Evolutionary conservation across 2,113 vertebrate genomes (phyloP).

Genomic region (Tylochromis polylepis): DNA sequence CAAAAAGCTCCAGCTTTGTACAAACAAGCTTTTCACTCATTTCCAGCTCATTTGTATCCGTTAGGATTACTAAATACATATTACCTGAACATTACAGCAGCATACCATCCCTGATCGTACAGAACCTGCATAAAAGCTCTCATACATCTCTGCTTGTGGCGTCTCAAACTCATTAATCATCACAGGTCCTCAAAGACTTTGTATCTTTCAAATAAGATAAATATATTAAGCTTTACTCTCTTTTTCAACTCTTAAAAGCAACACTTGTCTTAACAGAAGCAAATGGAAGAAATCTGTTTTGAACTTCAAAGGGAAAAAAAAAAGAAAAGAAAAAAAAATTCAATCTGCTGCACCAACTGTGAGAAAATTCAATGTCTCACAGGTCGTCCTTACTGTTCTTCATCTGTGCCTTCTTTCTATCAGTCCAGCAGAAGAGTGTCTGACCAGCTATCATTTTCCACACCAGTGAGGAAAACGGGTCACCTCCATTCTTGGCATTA

Average conservation of each 20-base stretch:
- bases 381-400: neutral
- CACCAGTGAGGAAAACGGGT: conserved; percentile 11
- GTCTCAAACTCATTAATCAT: neutral
- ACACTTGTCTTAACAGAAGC: neutral
- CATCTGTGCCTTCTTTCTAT: neutral
- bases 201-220: neutral
- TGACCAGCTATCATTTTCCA: neutral
- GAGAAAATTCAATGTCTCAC: neutral
- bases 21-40: neutral
- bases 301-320: no score
- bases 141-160: neutral
- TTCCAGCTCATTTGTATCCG: neutral
- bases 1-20: neutral
- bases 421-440: neutral
- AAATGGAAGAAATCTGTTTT: neutral
- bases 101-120: neutral
- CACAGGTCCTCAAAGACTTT: neutral
- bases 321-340: no score
- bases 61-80: neutral
- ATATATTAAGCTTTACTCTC: neutral
- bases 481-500: conserved; percentile 23
- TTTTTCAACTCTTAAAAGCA: neutral
- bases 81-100: neutral
- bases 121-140: conserved; percentile 1
- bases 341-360: neutral